Evolutionary conservation across 2,888 invertebrate species (phyloP).

Genomic region (Pachymerium ferrugineum): DNA sequence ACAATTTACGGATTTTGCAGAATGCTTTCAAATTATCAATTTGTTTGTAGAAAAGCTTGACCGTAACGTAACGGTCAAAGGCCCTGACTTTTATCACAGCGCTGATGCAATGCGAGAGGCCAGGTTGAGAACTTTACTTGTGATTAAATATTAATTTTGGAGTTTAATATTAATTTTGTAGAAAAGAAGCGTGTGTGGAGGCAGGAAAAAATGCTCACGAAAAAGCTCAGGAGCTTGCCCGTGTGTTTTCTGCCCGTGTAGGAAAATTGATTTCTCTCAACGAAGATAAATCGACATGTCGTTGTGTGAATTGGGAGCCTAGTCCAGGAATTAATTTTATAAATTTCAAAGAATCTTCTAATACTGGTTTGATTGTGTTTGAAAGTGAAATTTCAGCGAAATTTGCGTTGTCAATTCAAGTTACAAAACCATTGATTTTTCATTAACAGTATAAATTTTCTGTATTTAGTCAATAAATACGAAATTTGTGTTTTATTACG

Average conservation of each 20-base stretch:
- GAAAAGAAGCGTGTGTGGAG: background rate
- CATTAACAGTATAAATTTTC: background rate
- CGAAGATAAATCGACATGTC: background rate
- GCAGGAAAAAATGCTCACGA: background rate
- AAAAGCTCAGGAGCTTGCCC: background rate
- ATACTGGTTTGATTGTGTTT: background rate
- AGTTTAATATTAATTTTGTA: background rate
- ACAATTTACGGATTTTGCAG: background rate
- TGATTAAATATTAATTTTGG: background rate
- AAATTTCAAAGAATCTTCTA: background rate
- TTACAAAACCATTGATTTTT: background rate
- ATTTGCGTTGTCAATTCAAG: background rate
- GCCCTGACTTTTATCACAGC: background rate
- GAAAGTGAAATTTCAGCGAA: background rate
- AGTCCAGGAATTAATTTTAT: background rate
- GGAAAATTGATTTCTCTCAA: background rate
- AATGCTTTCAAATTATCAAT: background rate
- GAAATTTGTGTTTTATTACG: background rate
- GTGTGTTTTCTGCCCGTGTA: background rate
- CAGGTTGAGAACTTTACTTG: background rate
- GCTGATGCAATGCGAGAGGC: background rate
- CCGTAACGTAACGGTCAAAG: background rate
- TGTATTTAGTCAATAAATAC: background rate
- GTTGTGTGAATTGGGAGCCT: background rate
- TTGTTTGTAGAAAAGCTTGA: conserved; percentile 9